These are phyloP conservation scores for Plebejus argus DNA, from an alignment of 2,888 invertebrate genomes.

Conservation along the genomic window DNA sequence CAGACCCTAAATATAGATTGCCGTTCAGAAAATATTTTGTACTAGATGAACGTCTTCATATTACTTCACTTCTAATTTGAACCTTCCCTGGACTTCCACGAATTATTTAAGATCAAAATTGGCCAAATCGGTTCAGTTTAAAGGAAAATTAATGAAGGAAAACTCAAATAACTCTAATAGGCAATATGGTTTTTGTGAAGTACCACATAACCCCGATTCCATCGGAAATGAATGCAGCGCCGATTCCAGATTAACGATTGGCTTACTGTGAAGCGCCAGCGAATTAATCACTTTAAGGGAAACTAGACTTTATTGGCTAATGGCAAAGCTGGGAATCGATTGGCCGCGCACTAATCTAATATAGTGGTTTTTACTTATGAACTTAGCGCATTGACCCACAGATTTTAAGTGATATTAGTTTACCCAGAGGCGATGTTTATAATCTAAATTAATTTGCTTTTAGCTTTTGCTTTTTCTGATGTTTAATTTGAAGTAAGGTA, in stretches of 20 bases:
- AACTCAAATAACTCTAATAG: background rate
- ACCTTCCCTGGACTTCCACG: too few relatives aligned
- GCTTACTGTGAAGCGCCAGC: background rate
- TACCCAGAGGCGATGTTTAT: background rate
- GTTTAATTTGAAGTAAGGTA: background rate
- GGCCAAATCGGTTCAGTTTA: too few relatives aligned
- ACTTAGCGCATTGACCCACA: background rate
- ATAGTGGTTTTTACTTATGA: conserved; percentile 7
- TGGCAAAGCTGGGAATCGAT: background rate
- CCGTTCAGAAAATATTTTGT: too few relatives aligned
- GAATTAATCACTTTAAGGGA: background rate
- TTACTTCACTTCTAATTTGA: too few relatives aligned
- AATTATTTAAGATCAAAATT: too few relatives aligned
- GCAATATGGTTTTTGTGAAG: background rate
- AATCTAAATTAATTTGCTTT: background rate
- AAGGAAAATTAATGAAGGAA: background rate
- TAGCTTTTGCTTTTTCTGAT: background rate
- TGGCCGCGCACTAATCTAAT: background rate
- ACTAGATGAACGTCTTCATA: too few relatives aligned
- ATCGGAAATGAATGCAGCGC: conserved; percentile 21
- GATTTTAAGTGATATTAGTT: conserved; percentile 14
- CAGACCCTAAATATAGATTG: too few relatives aligned
- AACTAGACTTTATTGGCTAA: conserved; percentile 3
- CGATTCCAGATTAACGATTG: conserved; percentile 4
- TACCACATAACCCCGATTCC: background rate